Conservation (phyloP, 1,140 invertebrate species). For the Streblospio benedicti region DNA sequence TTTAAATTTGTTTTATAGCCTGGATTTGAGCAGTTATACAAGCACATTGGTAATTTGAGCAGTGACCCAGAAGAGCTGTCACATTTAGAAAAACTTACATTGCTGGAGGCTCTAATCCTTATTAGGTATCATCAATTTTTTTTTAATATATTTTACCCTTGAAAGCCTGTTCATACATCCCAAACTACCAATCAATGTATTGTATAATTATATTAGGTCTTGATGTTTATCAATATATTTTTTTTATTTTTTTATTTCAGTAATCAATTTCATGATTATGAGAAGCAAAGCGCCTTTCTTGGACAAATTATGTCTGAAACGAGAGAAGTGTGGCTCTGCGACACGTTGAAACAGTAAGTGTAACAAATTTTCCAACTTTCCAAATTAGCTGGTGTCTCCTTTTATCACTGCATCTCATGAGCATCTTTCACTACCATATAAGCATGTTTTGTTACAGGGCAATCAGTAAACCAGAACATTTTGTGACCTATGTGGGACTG, state of each 20-base stretch:
- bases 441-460: constrained; percentile 37
- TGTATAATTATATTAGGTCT: background rate
- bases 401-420: background rate
- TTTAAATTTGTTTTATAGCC: constrained; percentile 55
- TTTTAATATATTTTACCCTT: background rate
- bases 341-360: constrained; percentile 39
- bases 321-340: constrained; percentile 38
- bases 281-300: constrained; percentile 71
- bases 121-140: constrained; percentile 37
- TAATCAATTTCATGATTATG: constrained; percentile 81
- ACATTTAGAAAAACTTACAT: constrained; percentile 70
- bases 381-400: background rate
- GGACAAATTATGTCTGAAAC: constrained; percentile 64
- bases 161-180: too few relatives aligned
- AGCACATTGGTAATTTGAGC: constrained; percentile 60
- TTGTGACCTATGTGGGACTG: constrained; percentile 70
- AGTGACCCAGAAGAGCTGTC: constrained; percentile 61
- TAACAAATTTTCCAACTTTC: background rate
- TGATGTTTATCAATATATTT: background rate
- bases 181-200: background rate
- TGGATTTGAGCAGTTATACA: constrained; percentile 75
- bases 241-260: constrained; percentile 53
- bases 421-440: background rate
- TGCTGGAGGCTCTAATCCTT: constrained; percentile 50
- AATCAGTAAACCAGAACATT: constrained; percentile 56